Evolutionary conservation across 2,888 invertebrate species (phyloP).

Genomic region (Dimorphilus gyrociliatus): DNA sequence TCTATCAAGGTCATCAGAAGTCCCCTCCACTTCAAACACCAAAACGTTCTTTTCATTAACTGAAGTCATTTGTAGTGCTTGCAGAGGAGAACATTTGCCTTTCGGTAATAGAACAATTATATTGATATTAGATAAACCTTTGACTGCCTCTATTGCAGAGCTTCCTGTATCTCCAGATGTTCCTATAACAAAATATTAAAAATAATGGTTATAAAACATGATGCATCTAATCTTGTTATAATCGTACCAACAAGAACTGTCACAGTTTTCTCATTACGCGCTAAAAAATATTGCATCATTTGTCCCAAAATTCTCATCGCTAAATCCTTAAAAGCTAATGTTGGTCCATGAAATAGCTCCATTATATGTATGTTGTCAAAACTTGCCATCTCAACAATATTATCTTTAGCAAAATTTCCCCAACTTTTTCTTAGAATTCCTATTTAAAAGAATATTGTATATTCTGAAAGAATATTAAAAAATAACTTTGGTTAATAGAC

Average conservation of each 20-base stretch:
- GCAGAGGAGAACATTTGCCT: slow-evolving; percentile 33
- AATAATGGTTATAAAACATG: no score
- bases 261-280: slow-evolving; percentile 24
- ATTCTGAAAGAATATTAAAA: no score
- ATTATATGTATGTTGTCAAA: slow-evolving; percentile 33
- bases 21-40: slow-evolving; percentile 38
- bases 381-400: slow-evolving; percentile 19
- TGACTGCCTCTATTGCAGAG: slow-evolving; percentile 39
- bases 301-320: slow-evolving; percentile 36
- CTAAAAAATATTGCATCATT: slow-evolving; percentile 35
- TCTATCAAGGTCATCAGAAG: slow-evolving; percentile 39
- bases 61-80: slow-evolving; percentile 41
- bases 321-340: slow-evolving; percentile 41
- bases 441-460: no score
- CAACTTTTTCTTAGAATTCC: no score
- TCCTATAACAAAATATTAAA: slow-evolving; percentile 15
- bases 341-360: slow-evolving; percentile 40
- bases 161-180: slow-evolving; percentile 43
- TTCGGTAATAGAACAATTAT: slow-evolving; percentile 39
- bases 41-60: slow-evolving; percentile 38
- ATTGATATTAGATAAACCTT: slow-evolving; percentile 33
- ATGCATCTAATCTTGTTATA: no score
- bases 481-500: no score
- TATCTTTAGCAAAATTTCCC: no score
- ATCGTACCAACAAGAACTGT: slow-evolving; percentile 32